These are phyloP conservation scores for Falcaria lacertinaria DNA, from an alignment of 2,888 invertebrate genomes.

Conservation along the genomic window DNA sequence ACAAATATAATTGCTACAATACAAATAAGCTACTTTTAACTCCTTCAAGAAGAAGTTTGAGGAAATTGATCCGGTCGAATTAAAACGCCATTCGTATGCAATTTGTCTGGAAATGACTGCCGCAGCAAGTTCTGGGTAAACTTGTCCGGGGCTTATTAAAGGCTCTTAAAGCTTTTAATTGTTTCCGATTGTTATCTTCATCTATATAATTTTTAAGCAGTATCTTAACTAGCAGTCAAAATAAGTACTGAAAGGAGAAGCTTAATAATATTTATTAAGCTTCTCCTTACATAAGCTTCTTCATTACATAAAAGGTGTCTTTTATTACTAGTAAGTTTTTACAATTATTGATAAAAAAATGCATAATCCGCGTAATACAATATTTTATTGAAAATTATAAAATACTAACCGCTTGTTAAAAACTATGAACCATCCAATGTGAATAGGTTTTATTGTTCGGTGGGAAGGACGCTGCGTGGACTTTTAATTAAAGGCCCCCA, in stretches of 20 bases:
- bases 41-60: background rate
- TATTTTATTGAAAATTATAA: too few relatives aligned
- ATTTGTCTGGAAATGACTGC: background rate
- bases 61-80: background rate
- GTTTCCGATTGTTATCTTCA: background rate
- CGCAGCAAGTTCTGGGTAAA: background rate
- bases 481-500: slow-evolving; percentile 75
- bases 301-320: too few relatives aligned
- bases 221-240: too few relatives aligned
- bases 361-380: too few relatives aligned
- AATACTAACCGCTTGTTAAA: slow-evolving; percentile 26
- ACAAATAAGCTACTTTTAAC: background rate
- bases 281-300: too few relatives aligned
- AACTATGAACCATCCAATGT: slow-evolving; percentile 53
- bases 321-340: too few relatives aligned
- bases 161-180: background rate
- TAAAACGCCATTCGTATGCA: background rate
- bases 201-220: too few relatives aligned
- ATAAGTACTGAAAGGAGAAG: too few relatives aligned
- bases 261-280: too few relatives aligned
- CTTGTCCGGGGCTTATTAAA: background rate
- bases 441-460: slow-evolving; percentile 61
- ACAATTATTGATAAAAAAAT: too few relatives aligned
- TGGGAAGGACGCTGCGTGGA: slow-evolving; percentile 53
- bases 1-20: background rate